These are phyloP conservation scores for Homalodisca vitripennis DNA, from an alignment of 1,140 invertebrate species.

Conservation along the genomic window DNA sequence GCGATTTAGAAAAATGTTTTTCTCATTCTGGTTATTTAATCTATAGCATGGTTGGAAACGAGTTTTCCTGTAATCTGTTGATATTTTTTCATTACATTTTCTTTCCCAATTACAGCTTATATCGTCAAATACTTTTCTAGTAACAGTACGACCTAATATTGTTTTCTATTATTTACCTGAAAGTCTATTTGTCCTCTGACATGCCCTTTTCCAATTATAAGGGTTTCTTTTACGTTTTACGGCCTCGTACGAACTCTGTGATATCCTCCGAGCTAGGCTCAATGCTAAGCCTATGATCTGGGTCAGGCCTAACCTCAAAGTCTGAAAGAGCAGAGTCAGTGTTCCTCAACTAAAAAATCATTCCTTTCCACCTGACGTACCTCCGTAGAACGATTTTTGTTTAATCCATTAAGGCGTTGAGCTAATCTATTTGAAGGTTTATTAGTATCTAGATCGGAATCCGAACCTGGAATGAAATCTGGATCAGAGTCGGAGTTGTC, in stretches of 20 bases:
- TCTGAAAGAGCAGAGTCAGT: neutral
- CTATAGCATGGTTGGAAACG: neutral
- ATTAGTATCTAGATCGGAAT: neutral
- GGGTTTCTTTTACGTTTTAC: conserved; percentile 3
- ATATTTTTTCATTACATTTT: neutral
- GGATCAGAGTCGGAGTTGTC: conserved; percentile 13
- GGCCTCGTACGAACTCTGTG: neutral
- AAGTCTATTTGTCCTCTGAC: neutral
- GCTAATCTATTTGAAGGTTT: neutral
- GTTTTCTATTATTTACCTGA: neutral
- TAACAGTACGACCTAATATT: neutral
- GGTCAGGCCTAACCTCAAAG: conserved; percentile 5
- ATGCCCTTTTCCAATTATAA: neutral
- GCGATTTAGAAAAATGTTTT: conserved; percentile 2
- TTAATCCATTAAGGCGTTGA: neutral
- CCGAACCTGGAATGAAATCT: conserved; percentile 9
- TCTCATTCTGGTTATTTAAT: neutral
- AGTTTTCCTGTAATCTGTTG: neutral
- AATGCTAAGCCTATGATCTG: neutral
- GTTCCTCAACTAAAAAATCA: neutral
- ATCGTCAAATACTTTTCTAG: neutral
- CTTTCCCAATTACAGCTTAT: neutral
- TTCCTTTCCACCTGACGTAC: neutral
- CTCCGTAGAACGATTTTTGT: neutral
- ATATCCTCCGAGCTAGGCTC: neutral